Percentiles rank a stretch among this genome's conserved stretches.
Conservation (phyloP, 2,797 vertebrate species). For the Leptodactylus fallax region DNA sequence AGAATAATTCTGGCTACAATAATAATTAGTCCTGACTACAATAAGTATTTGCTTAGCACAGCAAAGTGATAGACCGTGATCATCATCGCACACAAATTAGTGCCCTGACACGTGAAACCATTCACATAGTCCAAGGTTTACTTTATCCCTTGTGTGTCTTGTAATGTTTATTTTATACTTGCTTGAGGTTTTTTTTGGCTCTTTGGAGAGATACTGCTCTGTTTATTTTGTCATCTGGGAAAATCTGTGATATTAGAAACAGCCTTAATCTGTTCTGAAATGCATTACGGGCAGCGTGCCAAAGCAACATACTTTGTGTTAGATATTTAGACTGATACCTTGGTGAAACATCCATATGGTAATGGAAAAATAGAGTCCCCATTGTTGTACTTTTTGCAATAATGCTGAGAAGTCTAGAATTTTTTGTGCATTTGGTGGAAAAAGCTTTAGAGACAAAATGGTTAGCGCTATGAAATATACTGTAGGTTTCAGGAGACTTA, state of each 20-base stretch:
- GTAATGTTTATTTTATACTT: conserved; percentile 67
- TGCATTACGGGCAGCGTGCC: conserved; percentile 65
- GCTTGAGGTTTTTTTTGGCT: conserved; percentile 66
- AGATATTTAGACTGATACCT: conserved; percentile 60
- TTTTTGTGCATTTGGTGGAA: no score
- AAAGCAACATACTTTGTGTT: conserved; percentile 62
- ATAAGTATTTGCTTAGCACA: neutral
- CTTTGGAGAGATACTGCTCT: conserved; percentile 64
- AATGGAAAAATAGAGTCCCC: neutral
- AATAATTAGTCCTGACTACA: neutral
- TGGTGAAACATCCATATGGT: neutral
- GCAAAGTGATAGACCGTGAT: neutral
- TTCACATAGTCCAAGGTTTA: conserved; percentile 58
- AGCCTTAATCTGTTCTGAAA: conserved; percentile 70
- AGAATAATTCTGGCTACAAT: neutral
- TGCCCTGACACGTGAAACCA: conserved; percentile 18
- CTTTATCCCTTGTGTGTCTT: conserved; percentile 3
- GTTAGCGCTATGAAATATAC: no score
- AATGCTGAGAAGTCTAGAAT: neutral
- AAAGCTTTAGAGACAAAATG: no score
- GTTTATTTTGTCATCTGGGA: conserved; percentile 67
- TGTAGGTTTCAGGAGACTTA: no score
- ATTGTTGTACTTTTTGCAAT: neutral
- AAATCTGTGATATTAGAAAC: conserved; percentile 66
- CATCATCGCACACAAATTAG: conserved; percentile 36